Conservation (phyloP, 1,140 invertebrate species). For the Chlorops oryzae region DNA sequence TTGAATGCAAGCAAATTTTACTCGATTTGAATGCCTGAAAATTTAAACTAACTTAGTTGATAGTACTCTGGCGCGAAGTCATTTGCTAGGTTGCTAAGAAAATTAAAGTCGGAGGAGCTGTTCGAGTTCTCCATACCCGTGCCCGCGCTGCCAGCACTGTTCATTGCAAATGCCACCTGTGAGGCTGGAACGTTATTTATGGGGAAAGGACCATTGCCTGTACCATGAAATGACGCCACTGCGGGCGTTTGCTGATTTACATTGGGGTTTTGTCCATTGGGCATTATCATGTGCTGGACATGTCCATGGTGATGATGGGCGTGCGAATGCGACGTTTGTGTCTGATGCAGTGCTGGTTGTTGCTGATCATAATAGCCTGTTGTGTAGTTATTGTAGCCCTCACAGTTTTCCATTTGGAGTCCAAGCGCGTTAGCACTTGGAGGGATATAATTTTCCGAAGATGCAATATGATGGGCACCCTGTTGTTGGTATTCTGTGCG, state of each 20-base stretch:
- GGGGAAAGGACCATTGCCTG: not conserved
- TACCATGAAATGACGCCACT: too few relatives aligned
- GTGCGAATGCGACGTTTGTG: slow-evolving; percentile 19
- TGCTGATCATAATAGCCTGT: slow-evolving; percentile 4
- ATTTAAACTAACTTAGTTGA: slow-evolving; percentile 47
- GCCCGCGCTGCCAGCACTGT: slow-evolving; percentile 30
- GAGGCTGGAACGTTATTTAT: too few relatives aligned
- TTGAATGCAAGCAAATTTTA: too few relatives aligned
- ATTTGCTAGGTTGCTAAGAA: slow-evolving; percentile 81
- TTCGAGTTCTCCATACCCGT: slow-evolving; percentile 67
- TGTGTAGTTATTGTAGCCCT: slow-evolving; percentile 25
- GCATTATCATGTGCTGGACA: slow-evolving; percentile 4
- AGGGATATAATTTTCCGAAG: slow-evolving; percentile 27
- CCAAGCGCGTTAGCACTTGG: slow-evolving; percentile 38
- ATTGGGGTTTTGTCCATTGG: too few relatives aligned
- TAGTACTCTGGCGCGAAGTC: slow-evolving; percentile 89
- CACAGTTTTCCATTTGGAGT: slow-evolving; percentile 44
- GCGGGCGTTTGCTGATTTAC: slow-evolving; percentile 7
- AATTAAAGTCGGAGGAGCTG: slow-evolving; percentile 86
- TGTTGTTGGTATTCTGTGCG: slow-evolving; percentile 22
- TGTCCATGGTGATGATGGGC: slow-evolving; percentile 26
- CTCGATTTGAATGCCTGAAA: too few relatives aligned
- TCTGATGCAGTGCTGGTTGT: slow-evolving; percentile 15
- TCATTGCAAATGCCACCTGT: slow-evolving; percentile 10
- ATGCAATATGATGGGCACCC: not conserved